phyloP scores from a whole-genome alignment of 2,888 invertebrate genomes.

The Cosmorhoe ocellata region DNA sequence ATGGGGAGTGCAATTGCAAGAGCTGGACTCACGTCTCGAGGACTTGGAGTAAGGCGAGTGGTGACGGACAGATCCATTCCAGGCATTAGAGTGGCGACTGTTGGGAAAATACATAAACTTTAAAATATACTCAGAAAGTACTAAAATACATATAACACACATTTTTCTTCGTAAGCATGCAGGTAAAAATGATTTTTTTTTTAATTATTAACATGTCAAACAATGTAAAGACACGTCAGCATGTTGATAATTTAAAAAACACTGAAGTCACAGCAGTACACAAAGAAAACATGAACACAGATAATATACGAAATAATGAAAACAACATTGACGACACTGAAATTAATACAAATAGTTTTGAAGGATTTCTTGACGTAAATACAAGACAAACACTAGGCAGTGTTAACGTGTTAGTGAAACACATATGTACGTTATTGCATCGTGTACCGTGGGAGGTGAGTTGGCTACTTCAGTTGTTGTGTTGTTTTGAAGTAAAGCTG shows the following conservation, averaged over 20 bases:
- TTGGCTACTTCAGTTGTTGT: constrained; percentile 53
- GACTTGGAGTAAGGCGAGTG: constrained; percentile 85
- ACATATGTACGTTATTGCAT: constrained; percentile 34
- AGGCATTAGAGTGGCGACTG: constrained; percentile 79
- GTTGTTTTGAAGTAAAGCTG: constrained; percentile 62
- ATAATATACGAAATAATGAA: constrained; percentile 5
- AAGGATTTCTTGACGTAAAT: constrained; percentile 13
- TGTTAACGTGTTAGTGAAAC: constrained; percentile 44
- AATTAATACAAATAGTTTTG: constrained; percentile 10
- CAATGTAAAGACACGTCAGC: too few species aligned
- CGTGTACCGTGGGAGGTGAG: constrained; percentile 68
- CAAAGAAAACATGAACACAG: neutral
- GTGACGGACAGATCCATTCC: constrained; percentile 85
- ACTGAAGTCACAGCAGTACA: constrained; percentile 2
- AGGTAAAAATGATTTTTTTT: constrained; percentile 18
- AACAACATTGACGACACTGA: constrained; percentile 9
- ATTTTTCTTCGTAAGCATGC: constrained; percentile 41
- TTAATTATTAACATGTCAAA: neutral
- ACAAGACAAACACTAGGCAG: constrained; percentile 40
- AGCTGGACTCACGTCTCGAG: constrained; percentile 85
- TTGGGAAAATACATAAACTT: constrained; percentile 34
- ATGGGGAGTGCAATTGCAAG: constrained; percentile 84
- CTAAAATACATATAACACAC: neutral
- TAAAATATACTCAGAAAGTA: constrained; percentile 1
- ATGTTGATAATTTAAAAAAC: neutral